These are phyloP conservation scores for Drosophila greeni DNA, from an alignment of 2,888 invertebrate species.

Conservation along the genomic window DNA sequence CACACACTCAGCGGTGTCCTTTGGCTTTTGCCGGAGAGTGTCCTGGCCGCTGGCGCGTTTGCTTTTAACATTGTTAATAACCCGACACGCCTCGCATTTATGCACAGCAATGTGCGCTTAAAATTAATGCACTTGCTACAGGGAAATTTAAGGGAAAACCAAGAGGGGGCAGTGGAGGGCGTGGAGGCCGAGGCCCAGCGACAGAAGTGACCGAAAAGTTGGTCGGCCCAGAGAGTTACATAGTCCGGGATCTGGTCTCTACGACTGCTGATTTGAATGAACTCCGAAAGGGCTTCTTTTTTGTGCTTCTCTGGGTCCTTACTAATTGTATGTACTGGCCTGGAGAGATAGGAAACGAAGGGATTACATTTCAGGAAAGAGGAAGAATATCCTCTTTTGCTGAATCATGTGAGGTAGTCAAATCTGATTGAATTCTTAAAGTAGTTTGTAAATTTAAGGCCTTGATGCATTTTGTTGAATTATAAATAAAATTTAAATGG, in stretches of 20 bases:
- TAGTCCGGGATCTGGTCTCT: conserved; percentile 12
- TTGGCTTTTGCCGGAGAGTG: conserved; percentile 29
- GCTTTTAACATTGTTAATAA: conserved; percentile 73
- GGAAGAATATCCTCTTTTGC: background rate
- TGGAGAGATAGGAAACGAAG: background rate
- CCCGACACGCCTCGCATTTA: conserved; percentile 71
- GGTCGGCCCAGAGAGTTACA: conserved; percentile 13
- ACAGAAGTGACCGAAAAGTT: conserved; percentile 68
- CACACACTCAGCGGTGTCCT: conserved; percentile 47
- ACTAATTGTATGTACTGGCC: conserved; percentile 62
- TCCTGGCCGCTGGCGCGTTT: conserved; percentile 50
- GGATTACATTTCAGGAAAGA: background rate
- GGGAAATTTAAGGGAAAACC: conserved; percentile 35
- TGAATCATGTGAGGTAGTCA: conserved; percentile 37
- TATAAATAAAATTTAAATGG: background rate
- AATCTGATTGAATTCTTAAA: conserved; percentile 31
- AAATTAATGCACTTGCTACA: conserved; percentile 66
- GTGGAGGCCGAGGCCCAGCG: conserved; percentile 25
- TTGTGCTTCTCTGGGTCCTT: conserved; percentile 43
- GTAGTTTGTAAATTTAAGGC: background rate
- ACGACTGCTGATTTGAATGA: conserved; percentile 24
- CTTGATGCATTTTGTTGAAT: background rate
- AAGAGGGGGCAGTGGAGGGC: conserved; percentile 12
- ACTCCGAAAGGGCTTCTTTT: conserved; percentile 16
- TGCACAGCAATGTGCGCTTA: conserved; percentile 72